Base-by-base conservation (phyloP, 1,140 invertebrate species). In the Drosophila tropicalis region DNA sequence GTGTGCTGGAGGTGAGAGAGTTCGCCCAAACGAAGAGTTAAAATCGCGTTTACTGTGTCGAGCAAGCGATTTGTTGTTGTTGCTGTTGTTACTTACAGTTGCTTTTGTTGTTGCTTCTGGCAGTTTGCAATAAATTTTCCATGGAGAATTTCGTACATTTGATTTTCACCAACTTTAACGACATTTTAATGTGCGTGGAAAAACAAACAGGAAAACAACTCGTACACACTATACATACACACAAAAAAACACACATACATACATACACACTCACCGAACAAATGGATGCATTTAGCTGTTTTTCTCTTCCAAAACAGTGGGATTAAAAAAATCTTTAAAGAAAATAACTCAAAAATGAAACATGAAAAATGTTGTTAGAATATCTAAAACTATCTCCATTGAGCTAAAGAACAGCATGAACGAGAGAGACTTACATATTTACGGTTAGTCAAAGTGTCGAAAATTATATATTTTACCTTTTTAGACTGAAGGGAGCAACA, bases 161-260 rank as follows among this genome's bases (percentile, higher is more conserved):
- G 82, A 90, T 90, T 90, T 90, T 71, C 76, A 76, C 71, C 72
- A 77, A 73, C 86, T 90, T 90, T 90, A 90, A 90, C 79, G 87
- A 90, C 87, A 90, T 90, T 90, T 90, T 90, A 90, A 90, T 90
- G 86, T 67, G 86, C 73, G 72, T 86, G 71, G 62, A 70, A 82
- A 29, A 85, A 82, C 86, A 76, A 87, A 71, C 75, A 73, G 66
- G 71, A 77, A 86, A 83, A 70, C 58, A 51, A 54, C 34, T 4
- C 41, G 47, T 7, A 29, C 34, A 19, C 66, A 25, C 41, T 3
- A 25, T 25, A 25, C 25, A 29, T 29, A 54, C 39, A 29, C 5
- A 29, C 57, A 60, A 55, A 47, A 2, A 29, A 47, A 60, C 58
- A 47, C 63, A 67, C 15, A 54, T 51, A 44, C 4, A 62, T 17